Conservation (phyloP, 2,888 invertebrate species). For the Tenthredo scrophulariae region DNA sequence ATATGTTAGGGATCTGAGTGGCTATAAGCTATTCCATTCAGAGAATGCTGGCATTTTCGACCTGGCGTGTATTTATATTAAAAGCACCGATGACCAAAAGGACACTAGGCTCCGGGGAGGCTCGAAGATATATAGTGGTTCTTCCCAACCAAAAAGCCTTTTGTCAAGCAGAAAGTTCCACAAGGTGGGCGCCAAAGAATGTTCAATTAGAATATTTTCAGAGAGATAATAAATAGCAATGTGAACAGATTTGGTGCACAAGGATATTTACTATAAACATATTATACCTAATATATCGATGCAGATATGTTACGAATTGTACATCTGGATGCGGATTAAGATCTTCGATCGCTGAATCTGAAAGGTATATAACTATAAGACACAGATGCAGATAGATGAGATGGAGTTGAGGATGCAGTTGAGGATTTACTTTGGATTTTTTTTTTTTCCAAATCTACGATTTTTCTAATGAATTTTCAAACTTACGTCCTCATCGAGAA, state of each 20-base stretch:
- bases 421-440: neutral
- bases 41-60: conserved; percentile 24
- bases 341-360: too few relatives aligned
- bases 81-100: conserved; percentile 4
- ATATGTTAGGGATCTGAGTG: conserved; percentile 12
- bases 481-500: neutral
- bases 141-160: neutral
- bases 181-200: neutral
- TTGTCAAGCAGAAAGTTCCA: neutral
- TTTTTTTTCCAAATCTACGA: neutral
- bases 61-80: conserved; percentile 36
- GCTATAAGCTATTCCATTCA: conserved; percentile 38
- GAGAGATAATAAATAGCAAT: neutral
- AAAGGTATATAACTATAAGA: too few relatives aligned
- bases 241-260: neutral
- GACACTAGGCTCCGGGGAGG: neutral
- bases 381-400: too few relatives aligned
- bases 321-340: neutral
- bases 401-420: too few relatives aligned
- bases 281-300: neutral
- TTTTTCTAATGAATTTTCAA: neutral
- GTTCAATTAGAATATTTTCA: neutral
- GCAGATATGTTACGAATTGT: neutral
- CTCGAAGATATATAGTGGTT: neutral
- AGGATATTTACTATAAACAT: neutral